A percentile compares a stretch with the other conserved stretches of the same genome.
These are phyloP conservation scores for Anthopleura xanthogrammica DNA, from an alignment of 92 coral and sea anemone genomes.

Conservation along the genomic window DNA sequence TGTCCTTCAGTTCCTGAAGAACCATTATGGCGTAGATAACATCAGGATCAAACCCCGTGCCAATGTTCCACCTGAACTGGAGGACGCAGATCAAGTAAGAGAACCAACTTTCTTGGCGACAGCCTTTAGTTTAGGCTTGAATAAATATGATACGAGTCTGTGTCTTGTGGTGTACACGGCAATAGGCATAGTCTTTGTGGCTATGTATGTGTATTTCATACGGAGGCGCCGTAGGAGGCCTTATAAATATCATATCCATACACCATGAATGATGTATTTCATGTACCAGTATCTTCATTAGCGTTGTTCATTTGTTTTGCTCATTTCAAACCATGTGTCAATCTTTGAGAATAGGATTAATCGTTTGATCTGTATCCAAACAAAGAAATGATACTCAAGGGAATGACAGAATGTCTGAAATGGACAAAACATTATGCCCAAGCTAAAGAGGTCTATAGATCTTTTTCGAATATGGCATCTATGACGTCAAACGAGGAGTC, in stretches of 20 bases:
- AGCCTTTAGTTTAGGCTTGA: conserved; percentile 66
- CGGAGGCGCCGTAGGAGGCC: conserved; percentile 69
- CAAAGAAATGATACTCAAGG: no score
- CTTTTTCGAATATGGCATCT: no score
- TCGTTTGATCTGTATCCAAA: no score
- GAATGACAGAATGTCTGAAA: no score
- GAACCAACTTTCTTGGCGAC: conserved; percentile 36
- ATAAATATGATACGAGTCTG: conserved; percentile 78
- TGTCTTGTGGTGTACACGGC: conserved; percentile 86
- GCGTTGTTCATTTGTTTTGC: no score
- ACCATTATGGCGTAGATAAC: conserved; percentile 86
- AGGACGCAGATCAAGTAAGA: conserved; percentile 90
- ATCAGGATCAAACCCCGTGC: conserved; percentile 66
- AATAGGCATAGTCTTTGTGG: conserved; percentile 71
- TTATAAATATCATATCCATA: conserved; percentile 71
- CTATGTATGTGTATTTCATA: conserved; percentile 84
- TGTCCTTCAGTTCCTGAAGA: conserved; percentile 78
- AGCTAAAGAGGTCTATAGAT: no score
- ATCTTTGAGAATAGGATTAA: no score
- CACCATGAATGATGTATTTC: conserved; percentile 48
- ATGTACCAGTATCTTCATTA: background rate
- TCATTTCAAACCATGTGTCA: no score
- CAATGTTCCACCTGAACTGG: conserved; percentile 59
- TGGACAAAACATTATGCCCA: no score
- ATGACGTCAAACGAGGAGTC: no score